Evolutionary conservation across 2,113 vertebrate species (phyloP).

Genomic region (Prionailurus bengalensis): DNA sequence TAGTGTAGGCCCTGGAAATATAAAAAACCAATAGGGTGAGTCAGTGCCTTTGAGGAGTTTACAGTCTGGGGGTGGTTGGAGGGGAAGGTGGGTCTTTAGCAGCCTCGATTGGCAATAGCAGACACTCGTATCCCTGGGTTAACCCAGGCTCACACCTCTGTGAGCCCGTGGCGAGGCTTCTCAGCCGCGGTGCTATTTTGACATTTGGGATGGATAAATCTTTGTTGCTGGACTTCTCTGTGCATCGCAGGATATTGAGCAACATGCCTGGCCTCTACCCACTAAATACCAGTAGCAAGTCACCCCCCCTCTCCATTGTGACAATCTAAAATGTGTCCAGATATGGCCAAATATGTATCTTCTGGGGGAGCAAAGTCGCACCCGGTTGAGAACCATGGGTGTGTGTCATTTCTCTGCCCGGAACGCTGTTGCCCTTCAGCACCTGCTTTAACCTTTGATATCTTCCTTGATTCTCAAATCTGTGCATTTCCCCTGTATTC

Average conservation of each 20-base stretch:
- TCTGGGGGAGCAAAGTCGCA: not conserved
- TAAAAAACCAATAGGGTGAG: not conserved
- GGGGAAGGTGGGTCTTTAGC: not conserved
- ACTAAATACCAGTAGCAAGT: not conserved
- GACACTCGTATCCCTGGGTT: fast-evolving
- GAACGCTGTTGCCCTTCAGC: not conserved
- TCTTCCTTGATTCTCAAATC: not conserved
- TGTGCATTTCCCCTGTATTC: not conserved
- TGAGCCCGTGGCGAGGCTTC: not conserved
- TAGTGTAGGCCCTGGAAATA: not conserved
- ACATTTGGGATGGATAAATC: not conserved
- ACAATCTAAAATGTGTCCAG: not conserved
- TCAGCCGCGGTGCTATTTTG: fast-evolving
- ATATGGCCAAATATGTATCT: not conserved
- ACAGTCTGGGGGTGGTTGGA: too few species aligned
- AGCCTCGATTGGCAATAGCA: too few species aligned
- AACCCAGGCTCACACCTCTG: not conserved
- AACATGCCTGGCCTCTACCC: not conserved
- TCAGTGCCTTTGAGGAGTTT: not conserved
- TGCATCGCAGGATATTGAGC: not conserved
- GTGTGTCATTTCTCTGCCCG: not conserved
- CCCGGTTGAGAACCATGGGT: not conserved
- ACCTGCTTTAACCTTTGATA: not conserved
- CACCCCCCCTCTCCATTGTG: too few species aligned
- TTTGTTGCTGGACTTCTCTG: not conserved